Base-by-base conservation (phyloP, 1,140 invertebrate genomes). In the Bilobella aurantiaca region DNA sequence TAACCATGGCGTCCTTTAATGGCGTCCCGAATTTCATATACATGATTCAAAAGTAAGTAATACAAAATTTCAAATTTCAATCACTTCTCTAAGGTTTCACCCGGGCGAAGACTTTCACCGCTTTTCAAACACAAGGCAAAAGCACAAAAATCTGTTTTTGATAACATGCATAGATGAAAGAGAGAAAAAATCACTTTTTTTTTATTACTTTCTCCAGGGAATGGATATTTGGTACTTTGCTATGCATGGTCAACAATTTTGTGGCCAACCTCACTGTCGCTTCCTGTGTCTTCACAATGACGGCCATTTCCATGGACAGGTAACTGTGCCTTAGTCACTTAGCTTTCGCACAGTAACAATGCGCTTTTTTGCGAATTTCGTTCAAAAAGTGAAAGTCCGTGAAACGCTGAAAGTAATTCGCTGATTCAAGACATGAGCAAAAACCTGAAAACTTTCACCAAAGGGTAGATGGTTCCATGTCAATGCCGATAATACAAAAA, bases 171-270 rank as follows among this genome's bases (percentile, higher is more conserved):
- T 18, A 28, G 21, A 30, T 8, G 3, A 23, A 56, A 61, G n/a
- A 34, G 23, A 47, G 25, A 2, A 62, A 62, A 47, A 28, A 25
- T 5, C 8, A 1, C 49, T 63, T 59, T 63, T 46, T 73, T n/a
- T n/a, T n/a, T n/a, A 3, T 75, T 70, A 61, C 70, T 74, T 74
- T 58, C 74, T 53, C 68, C 65, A 75, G 76, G 14, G 82, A 91
- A 78, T 96, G 92, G 92, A 85, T 88, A 70, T 95, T 94, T 75
- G 93, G 91, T 14, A 79, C 82, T 0, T 77, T 83, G 63, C 92
- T 92, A 77, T 96, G 92, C 76, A 87, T 86, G 63, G 82, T 93
- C 61, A 91, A 88, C 76, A 91, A 91, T 78, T 95, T 94, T 75
- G 88, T 95, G 64, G 88, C 90, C 1, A 87, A 89, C 70, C 86